A percentile compares a stretch with the other conserved stretches of the same genome.
Conservation (phyloP, 2,888 invertebrate species). For the Catocala fraxini region DNA sequence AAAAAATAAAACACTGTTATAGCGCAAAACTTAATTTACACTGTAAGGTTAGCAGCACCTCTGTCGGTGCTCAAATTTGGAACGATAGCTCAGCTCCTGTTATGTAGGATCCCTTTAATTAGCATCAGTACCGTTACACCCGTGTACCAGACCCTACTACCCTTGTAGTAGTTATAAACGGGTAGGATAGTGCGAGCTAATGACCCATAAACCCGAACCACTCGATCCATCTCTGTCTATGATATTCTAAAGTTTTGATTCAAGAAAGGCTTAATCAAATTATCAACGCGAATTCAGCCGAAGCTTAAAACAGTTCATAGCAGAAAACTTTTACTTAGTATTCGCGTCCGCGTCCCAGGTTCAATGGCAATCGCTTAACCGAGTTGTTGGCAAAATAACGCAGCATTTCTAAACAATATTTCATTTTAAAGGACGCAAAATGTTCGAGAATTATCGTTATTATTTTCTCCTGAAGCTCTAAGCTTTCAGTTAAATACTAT, state of each 20-base stretch:
- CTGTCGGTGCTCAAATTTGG: background rate
- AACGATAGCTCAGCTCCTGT: background rate
- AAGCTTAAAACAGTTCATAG: slow-evolving; percentile 49
- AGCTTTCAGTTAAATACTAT: background rate
- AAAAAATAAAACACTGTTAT: background rate
- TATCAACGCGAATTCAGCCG: slow-evolving; percentile 29
- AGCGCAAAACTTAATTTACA: background rate
- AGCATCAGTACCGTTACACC: background rate
- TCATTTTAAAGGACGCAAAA: slow-evolving; percentile 7
- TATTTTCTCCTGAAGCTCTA: background rate
- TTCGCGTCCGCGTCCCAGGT: slow-evolving; percentile 15
- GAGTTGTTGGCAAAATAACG: slow-evolving; percentile 5
- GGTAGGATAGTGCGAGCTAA: background rate
- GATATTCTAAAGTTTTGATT: slow-evolving; percentile 33
- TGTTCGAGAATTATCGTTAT: slow-evolving; percentile 2
- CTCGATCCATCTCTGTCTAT: slow-evolving; percentile 33
- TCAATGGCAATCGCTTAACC: background rate
- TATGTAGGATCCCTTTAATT: background rate
- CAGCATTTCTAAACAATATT: slow-evolving; percentile 6
- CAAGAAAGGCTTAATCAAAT: slow-evolving; percentile 39
- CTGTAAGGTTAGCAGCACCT: background rate
- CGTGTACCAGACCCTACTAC: no score
- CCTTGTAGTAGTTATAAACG: background rate
- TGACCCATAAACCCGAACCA: slow-evolving; percentile 15
- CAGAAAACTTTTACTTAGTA: slow-evolving; percentile 48